These are phyloP conservation scores for Drosophila sp. DNA, from an alignment of 1,140 invertebrate genomes.

Conservation along the genomic window DNA sequence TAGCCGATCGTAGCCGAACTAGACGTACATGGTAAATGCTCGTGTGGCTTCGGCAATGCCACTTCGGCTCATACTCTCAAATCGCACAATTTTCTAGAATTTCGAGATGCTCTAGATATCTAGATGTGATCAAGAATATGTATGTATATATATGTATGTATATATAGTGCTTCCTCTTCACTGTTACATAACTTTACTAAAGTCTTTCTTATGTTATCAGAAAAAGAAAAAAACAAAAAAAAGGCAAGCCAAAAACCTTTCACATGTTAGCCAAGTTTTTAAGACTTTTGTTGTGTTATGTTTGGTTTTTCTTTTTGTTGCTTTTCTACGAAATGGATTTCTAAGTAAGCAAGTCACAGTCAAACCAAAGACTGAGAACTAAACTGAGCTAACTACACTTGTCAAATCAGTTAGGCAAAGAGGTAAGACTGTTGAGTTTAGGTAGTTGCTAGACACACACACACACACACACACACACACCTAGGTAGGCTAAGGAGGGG, in stretches of 20 bases:
- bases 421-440: not conserved
- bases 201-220: not conserved
- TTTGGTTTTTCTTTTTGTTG: conserved; percentile 10
- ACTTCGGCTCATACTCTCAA: too few relatives aligned
- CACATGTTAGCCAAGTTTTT: conserved; percentile 2
- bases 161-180: too few relatives aligned
- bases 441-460: not conserved
- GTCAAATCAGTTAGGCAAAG: conserved; percentile 3
- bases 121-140: too few relatives aligned
- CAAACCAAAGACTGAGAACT: not conserved
- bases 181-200: too few relatives aligned
- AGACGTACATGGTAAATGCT: too few relatives aligned
- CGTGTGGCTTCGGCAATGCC: too few relatives aligned
- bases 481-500: not conserved
- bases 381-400: conserved; percentile 2
- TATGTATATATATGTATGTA: too few relatives aligned
- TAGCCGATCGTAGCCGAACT: too few relatives aligned
- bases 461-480: too few relatives aligned
- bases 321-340: conserved; percentile 5
- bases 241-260: not conserved
- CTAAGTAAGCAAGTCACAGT: not conserved
- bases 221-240: not conserved
- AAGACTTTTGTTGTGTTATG: conserved; percentile 2
- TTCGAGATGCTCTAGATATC: too few relatives aligned
- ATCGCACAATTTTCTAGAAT: too few relatives aligned